phyloP scores from a whole-genome alignment of 92 coral and sea anemone species.

The Palythoa caribaeorum region DNA sequence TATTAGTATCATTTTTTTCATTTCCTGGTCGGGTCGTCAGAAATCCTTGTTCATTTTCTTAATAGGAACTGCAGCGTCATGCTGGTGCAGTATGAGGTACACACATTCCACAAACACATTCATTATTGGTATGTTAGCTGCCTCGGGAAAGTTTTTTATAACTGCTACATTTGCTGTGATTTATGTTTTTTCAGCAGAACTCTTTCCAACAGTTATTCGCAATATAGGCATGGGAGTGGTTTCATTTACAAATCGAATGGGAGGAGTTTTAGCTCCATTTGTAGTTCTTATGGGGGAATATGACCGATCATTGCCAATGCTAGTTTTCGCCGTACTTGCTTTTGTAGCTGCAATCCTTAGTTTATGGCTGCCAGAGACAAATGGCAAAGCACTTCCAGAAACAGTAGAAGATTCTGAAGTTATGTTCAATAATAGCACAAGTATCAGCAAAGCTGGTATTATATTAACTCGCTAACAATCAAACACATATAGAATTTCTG shows the following conservation, averaged over 20 bases:
- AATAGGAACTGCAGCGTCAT: conserved; percentile 61
- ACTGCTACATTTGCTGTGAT: conserved; percentile 69
- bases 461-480: background rate
- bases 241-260: conserved; percentile 65
- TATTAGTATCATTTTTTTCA: conserved; percentile 55
- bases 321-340: conserved; percentile 60
- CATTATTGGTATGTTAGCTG: conserved; percentile 43
- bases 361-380: conserved; percentile 72
- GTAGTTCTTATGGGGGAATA: conserved; percentile 66
- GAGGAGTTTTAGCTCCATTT: conserved; percentile 78
- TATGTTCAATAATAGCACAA: background rate
- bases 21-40: conserved; percentile 64
- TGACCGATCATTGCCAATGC: conserved; percentile 71
- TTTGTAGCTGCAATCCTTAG: conserved; percentile 67
- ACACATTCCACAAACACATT: conserved; percentile 41
- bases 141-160: conserved; percentile 70
- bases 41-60: conserved; percentile 64
- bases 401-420: conserved; percentile 56
- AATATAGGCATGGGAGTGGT: conserved; percentile 76
- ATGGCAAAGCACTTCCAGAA: conserved; percentile 64
- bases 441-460: conserved; percentile 13
- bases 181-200: conserved; percentile 73
- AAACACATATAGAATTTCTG: too few species aligned
- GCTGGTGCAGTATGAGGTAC: conserved; percentile 57
- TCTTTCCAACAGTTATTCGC: conserved; percentile 79